Evolutionary conservation across 2,888 invertebrate genomes (phyloP).

Genomic region (Rhaphigaster nebulosa): DNA sequence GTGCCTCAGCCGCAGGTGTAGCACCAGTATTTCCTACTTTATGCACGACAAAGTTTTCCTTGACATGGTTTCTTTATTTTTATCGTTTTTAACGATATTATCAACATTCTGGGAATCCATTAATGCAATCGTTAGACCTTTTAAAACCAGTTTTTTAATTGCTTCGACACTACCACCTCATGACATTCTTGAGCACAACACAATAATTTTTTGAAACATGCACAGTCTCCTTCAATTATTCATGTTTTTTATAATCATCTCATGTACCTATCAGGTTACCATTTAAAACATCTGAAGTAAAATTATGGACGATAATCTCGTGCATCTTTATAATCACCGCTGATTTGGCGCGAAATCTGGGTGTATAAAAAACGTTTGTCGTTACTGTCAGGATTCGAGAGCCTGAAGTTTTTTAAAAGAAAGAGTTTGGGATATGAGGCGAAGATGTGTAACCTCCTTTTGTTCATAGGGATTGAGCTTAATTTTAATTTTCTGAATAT

Average conservation of each 20-base stretch:
- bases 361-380: background rate
- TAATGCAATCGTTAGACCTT: constrained; percentile 21
- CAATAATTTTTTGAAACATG: background rate
- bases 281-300: background rate
- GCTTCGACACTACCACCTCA: background rate
- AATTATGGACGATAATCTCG: background rate
- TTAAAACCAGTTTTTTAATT: constrained; percentile 27
- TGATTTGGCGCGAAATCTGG: background rate
- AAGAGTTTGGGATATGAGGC: too few relatives aligned
- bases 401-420: too few relatives aligned
- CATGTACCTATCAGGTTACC: background rate
- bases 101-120: background rate
- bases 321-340: background rate
- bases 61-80: background rate
- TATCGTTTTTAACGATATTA: background rate
- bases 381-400: background rate
- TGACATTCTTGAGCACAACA: background rate
- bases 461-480: too few relatives aligned
- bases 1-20: background rate
- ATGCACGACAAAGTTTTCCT: background rate
- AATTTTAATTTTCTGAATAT: too few relatives aligned
- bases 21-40: background rate
- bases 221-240: background rate
- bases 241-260: background rate
- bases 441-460: too few relatives aligned